These are phyloP conservation scores for Apis laboriosa DNA, from an alignment of 1,140 invertebrate species.

Conservation along the genomic window DNA sequence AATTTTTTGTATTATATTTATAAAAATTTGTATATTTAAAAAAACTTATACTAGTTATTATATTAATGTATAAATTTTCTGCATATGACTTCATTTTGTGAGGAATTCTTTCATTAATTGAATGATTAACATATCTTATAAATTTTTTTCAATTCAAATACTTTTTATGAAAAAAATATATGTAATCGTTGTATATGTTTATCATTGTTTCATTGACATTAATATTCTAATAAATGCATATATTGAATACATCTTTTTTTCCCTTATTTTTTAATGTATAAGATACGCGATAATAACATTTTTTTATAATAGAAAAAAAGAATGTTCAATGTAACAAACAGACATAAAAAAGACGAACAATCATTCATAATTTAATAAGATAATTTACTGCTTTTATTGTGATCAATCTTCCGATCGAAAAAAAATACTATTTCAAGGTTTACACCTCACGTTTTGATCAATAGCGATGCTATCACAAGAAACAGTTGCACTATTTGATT, in stretches of 20 bases:
- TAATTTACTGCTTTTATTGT: background rate
- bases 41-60: background rate
- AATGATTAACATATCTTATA: background rate
- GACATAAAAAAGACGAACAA: background rate
- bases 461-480: background rate
- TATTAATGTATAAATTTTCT: background rate
- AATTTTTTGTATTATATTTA: background rate
- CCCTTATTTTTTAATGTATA: background rate
- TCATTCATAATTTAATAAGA: background rate
- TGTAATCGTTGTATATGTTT: background rate
- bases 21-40: background rate
- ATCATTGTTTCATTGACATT: background rate
- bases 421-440: slow-evolving; percentile 25
- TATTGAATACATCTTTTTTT: background rate
- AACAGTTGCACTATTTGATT: background rate
- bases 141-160: background rate
- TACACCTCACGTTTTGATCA: background rate
- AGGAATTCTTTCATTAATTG: background rate
- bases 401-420: background rate
- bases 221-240: background rate
- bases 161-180: too few relatives aligned
- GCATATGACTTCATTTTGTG: background rate
- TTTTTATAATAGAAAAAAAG: background rate
- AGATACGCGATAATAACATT: background rate
- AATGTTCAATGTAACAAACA: background rate